A percentile compares a stretch with the other conserved stretches of the same genome.
These are phyloP conservation scores for Epizoanthus stellaris DNA, from an alignment of 92 coral and sea anemone genomes.

Conservation along the genomic window DNA sequence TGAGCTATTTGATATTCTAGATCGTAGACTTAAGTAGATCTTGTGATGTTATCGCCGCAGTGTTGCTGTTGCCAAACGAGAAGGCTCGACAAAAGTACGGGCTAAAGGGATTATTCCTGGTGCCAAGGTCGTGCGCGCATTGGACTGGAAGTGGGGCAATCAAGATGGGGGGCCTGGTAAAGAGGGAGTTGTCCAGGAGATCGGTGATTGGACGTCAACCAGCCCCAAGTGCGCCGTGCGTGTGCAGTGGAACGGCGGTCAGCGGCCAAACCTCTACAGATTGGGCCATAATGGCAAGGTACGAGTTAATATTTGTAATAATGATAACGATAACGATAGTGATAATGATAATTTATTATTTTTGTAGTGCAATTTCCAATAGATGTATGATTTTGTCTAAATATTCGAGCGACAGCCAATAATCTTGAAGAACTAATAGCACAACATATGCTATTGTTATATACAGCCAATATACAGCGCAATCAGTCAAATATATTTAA, in stretches of 20 bases:
- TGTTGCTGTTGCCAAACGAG: conserved; percentile 61
- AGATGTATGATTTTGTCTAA: too few species aligned
- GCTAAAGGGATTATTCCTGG: conserved; percentile 70
- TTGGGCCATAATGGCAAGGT: conserved; percentile 70
- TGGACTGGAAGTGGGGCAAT: conserved; percentile 67
- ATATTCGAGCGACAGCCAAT: too few species aligned
- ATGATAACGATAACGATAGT: not conserved
- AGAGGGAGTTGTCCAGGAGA: conserved; percentile 59
- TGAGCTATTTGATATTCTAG: not conserved
- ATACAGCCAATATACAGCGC: too few species aligned
- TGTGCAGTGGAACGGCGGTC: conserved; percentile 62
- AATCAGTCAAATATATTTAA: too few species aligned
- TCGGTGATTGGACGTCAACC: conserved; percentile 46
- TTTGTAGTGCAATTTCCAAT: too few species aligned
- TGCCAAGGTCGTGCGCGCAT: conserved; percentile 70
- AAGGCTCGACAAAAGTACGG: conserved; percentile 60
- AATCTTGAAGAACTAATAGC: too few species aligned
- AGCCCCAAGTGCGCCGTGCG: conserved; percentile 48
- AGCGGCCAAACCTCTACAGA: conserved; percentile 56
- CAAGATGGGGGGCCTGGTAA: conserved; percentile 63
- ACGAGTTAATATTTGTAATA: not conserved
- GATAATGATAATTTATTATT: too few species aligned
- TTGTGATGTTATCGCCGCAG: conserved; percentile 8
- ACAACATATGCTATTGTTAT: too few species aligned
- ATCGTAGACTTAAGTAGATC: not conserved